Base-by-base conservation (phyloP, 1,140 invertebrate genomes). In the Acromyrmex echinatior region DNA sequence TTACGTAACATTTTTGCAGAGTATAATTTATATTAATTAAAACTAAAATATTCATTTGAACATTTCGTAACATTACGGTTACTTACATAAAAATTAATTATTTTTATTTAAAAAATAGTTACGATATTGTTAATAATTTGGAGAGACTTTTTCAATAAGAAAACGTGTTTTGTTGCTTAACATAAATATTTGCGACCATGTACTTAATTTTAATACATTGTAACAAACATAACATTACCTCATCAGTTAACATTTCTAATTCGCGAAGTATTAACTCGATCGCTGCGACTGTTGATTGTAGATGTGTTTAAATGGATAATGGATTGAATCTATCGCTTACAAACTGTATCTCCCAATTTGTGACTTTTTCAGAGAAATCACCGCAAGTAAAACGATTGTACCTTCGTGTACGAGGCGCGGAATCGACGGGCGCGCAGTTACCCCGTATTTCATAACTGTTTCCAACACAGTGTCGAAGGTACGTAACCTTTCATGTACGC, bases 401-500 rank as follows among this genome's bases (percentile, higher is more conserved):
- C 31, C 70, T 86, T 39, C 14, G 25, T 53, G 68, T 56, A 39
- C 39, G 49, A 85, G 81, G 56, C 58, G 73, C 77, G 35, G 28
- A 66, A 65, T 74, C 73, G 56, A 77, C 56, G 71, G 21, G 58
- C 58, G 58, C 51, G 74, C 62, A 31, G 85, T 86, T 90, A 86
- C 89, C 82, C 86, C 68, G 80, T 87, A 93, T 93, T 93, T 93
- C 92, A 93, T 93, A 93, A 93, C 88, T 28, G 66, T 86, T 68
- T 62, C 60, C 68, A 74, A 62, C 65, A 51, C 68, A 66, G 53
- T 79, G 82, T 45, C 85, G 78, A 79, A 89, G 87, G 88, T 84
- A 92, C 91, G 91, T 92, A 94, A 94, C 92, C 92, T 93, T 94
- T 94, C 92, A 89, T 91, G 92, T 89, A 86, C 87, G 86, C 81